Base-by-base conservation (phyloP, 2,888 invertebrate species). In the Rhopalosiphum nymphaeae region DNA sequence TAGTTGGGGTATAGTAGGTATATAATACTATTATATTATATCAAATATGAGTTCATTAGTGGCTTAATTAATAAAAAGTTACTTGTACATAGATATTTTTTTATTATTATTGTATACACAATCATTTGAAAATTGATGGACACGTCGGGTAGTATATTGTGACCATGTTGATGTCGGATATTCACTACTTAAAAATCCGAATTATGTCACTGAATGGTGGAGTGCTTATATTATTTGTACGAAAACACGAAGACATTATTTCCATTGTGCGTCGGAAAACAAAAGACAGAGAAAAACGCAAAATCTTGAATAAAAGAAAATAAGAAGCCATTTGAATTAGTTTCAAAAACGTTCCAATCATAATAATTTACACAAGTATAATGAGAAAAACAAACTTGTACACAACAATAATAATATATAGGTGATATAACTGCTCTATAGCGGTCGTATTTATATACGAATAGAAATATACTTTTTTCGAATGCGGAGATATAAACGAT, bases 381-480 rank as follows among this genome's bases (percentile, higher is more conserved):
- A 89, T 56, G 56, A 57, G 42, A 57, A 89, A 29, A 25, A 57
- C n/a, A 53, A 88, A 88, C 88, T 88, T 36, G 53, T 26, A 25
- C 10, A 53, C 11, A 25, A 53, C 25, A 88, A 87, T 49, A 16
- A 87, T 88, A 53, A 53, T 88, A 21, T 88, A 25, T 88, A 56
- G 53, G 21, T 16, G 21, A 78, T 89, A 36, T 9, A 4, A 56
- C 57, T 89, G 42, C 1, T 57, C 1, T 57, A 26, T 53, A n/a
- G 11, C 29, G 36, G 42, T 42, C 26, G 3, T 89, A 56, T 56
- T 89, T 56, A 89, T 89, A 26, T 57, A 89, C 26, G 11, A 89
- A 89, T 88, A 42, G 42, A 89, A 44, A 44, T 89, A 25, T 46
- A 90, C n/a, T 25, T 46, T 90, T 90, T 90, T 90, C 10, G 44